Evolutionary conservation across 2,888 invertebrate genomes (phyloP).

Genomic region (Eupsilia transversa): DNA sequence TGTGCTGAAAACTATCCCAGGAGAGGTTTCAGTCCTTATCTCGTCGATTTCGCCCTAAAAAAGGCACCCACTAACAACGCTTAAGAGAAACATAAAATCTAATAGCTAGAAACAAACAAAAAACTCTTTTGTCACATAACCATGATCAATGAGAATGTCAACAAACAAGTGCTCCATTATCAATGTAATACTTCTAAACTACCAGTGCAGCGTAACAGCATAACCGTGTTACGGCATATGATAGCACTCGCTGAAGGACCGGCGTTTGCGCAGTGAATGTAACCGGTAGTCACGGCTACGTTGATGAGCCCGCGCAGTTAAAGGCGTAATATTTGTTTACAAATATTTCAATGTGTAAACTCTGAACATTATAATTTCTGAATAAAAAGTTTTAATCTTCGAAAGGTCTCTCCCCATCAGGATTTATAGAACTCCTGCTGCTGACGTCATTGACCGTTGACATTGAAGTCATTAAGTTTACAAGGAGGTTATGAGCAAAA

Average conservation of each 20-base stretch:
- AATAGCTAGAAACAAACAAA: not conserved
- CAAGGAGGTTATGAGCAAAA: not conserved
- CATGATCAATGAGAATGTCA: constrained; percentile 27
- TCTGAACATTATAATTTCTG: not conserved
- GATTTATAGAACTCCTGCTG: not conserved
- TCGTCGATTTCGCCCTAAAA: not conserved
- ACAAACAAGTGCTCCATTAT: constrained; percentile 15
- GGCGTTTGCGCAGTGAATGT: constrained; percentile 23
- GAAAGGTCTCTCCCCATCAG: not conserved
- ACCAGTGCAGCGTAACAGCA: constrained; percentile 3
- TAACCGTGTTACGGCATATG: constrained; percentile 32
- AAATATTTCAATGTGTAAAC: not conserved
- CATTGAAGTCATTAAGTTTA: not conserved
- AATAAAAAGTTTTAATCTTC: not conserved
- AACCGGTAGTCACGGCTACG: constrained; percentile 25
- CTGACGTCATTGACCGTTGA: too few species aligned
- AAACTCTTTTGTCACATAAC: constrained; percentile 5
- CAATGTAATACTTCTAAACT: constrained; percentile 32
- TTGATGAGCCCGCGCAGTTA: not conserved
- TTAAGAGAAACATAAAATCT: not conserved
- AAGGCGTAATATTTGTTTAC: not conserved
- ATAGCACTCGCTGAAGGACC: constrained; percentile 12
- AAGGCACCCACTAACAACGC: not conserved
- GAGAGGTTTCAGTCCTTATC: not conserved
- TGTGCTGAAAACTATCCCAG: not conserved